Evolutionary conservation across 2,797 vertebrate genomes (phyloP), one percentile per base, ranked within the genome.

Genomic region (Acomys russatus): DNA sequence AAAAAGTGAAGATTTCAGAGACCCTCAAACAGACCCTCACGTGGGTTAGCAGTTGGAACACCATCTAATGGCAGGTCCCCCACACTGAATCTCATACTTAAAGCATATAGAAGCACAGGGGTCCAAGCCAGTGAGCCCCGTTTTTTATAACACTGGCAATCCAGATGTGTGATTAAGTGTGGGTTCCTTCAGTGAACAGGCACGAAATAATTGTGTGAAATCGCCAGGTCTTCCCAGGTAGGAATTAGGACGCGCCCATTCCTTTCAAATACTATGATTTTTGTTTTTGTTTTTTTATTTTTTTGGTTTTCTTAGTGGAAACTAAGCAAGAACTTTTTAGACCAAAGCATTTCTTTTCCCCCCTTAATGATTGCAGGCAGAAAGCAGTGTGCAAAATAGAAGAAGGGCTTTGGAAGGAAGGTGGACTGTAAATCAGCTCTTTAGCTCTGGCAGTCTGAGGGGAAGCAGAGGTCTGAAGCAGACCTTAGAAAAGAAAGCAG

Each of bases 341-440:
- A 30, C 54, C 93, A 92, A 89, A 96, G 49, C 76, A 96, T 97
- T 96, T 71, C 88, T 97, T 76, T 90, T 68, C 25, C 61, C 61
- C 86, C 74, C 85, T 92, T 92, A 87, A 96, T 91, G 95, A 92
- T 84, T 87, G 68, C 71, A 95, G 92, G 88, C 95, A 96, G 77
- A 56, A 90, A 74, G 38, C 49, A 70, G 9, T 38, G 28, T 78
- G 86, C 91, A 90, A 84, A 94, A 93, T 25, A 91, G 90, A 38
- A 93, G 80, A 97, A 89, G 77, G 56, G 64, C 89, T 93, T 78
- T 74, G 77, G 82, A 76, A 89, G 66, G 73, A 91, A 33, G 10
- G 76, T 94, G 86, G 94, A 96, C 95, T 92, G 87, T 25, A 77
- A 78, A 77, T 25, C 93, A 96, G 94, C 94, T 97, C 83, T 80